phyloP scores from a whole-genome alignment of 2,888 invertebrate species.

The Leptopilina syphax region DNA sequence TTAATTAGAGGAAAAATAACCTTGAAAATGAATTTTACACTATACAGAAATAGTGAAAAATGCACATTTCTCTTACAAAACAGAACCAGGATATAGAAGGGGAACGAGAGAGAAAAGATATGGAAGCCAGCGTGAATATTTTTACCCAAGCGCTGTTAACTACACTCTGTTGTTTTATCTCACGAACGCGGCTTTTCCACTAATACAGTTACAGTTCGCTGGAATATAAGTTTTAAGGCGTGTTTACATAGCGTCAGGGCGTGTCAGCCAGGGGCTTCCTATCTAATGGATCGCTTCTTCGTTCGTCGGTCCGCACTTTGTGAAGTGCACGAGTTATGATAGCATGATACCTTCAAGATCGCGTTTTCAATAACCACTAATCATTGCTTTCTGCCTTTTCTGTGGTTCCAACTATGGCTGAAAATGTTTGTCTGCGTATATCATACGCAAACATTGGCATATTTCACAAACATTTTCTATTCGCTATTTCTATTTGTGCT shows the following conservation, averaged over 20 bases:
- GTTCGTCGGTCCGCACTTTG: conserved; percentile 64
- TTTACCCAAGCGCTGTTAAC: conserved; percentile 71
- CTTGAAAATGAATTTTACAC: neutral
- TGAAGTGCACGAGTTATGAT: conserved; percentile 63
- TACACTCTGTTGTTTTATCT: conserved; percentile 74
- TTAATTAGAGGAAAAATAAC: neutral
- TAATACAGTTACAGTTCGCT: conserved; percentile 59
- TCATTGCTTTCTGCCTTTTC: neutral
- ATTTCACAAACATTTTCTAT: neutral
- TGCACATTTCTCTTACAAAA: conserved; percentile 33
- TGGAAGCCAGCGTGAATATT: conserved; percentile 70
- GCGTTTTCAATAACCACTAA: conserved; percentile 39
- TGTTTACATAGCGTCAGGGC: conserved; percentile 75
- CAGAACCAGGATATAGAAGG: conserved; percentile 42
- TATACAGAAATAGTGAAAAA: conserved; percentile 29
- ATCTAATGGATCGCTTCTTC: conserved; percentile 74
- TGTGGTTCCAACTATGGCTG: conserved; percentile 24
- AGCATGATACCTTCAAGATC: conserved; percentile 61
- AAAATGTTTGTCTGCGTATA: conserved; percentile 36
- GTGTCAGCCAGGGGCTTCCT: conserved; percentile 72
- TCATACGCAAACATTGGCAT: neutral
- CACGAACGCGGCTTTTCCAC: conserved; percentile 68
- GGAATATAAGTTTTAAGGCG: conserved; percentile 75
- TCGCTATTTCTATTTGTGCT: neutral
- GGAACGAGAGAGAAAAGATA: conserved; percentile 44